Evolutionary conservation across 2,113 vertebrate species (phyloP), one percentile per base, ranked within the genome.

Genomic region (Montifringilla adamsi): DNA sequence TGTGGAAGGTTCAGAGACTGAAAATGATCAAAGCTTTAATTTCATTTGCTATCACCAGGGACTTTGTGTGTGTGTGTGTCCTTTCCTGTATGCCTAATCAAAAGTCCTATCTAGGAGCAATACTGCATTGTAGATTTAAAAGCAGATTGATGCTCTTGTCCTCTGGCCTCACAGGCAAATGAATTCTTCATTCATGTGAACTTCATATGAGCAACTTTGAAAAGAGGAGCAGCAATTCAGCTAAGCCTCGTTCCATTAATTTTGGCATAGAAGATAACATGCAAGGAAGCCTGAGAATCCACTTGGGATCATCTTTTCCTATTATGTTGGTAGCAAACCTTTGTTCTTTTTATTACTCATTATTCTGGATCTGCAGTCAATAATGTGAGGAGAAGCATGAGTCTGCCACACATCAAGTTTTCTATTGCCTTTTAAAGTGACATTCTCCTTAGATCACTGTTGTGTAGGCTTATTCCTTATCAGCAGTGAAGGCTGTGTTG

Each of bases 11-110:
- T 90, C 84, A 62, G 64, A 90, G 70, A 70, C 43, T 30, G 47
- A 52, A 66, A 90, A 47, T 78, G 19, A 95, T 93, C 82, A 90
- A 83, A 92, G 76, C 31, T 85, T 91, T 74, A 18, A 70, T 74
- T 92, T 86, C 33, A 47, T 92, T 90, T 55, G 14, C 15, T 83
- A 11, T 59, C 62, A 26, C n/a, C 16, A 39, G 41, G 30, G 60
- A 55, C 41, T 84, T 5, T n/a, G 46, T 50, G 15, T 58, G 37
- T 62, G 37, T 62, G 39, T 43, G 16, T 73, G 26, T 52, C 41
- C 35, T 87, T 78, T 50, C 44, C 69, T 81, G 2, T 55, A 21
- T 28, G 23, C 55, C 77, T 84, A 55, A 93, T 93, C 82, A 90
- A 56, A 93, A 59, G 41, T 26, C 6, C 1, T 74, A 15, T 75